Evolutionary conservation across 1,140 invertebrate species (phyloP).

Genomic region (Drosophila takahashii): DNA sequence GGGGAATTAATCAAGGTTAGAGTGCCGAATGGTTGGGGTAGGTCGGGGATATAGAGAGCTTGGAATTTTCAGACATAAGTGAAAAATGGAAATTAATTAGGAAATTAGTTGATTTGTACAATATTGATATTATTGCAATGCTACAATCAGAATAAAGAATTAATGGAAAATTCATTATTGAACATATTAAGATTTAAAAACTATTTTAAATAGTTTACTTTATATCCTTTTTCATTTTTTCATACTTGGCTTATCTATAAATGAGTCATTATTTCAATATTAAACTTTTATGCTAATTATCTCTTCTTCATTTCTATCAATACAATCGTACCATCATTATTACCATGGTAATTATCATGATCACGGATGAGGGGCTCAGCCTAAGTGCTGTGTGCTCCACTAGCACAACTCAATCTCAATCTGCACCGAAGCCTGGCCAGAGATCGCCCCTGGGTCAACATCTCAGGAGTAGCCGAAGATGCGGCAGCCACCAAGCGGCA

Average conservation of each 20-base stretch:
- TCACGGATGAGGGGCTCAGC: slow-evolving; percentile 33
- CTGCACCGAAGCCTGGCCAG: slow-evolving; percentile 38
- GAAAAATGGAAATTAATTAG: background rate
- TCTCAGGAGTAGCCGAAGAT: slow-evolving; percentile 31
- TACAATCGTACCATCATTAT: slow-evolving; percentile 21
- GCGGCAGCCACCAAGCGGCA: slow-evolving; percentile 62
- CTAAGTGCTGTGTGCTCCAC: slow-evolving; percentile 55
- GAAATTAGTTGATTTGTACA: background rate
- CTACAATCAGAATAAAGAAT: too few relatives aligned
- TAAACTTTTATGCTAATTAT: too few relatives aligned
- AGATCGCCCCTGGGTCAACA: slow-evolving; percentile 62
- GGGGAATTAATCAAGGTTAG: slow-evolving; percentile 31
- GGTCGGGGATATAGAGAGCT: slow-evolving; percentile 4
- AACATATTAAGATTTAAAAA: too few relatives aligned
- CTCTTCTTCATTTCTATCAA: too few relatives aligned
- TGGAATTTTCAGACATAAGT: too few relatives aligned
- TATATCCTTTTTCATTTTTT: too few relatives aligned
- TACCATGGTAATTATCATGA: slow-evolving; percentile 43
- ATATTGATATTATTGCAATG: too few relatives aligned
- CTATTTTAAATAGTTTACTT: too few relatives aligned
- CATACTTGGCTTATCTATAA: too few relatives aligned
- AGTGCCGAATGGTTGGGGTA: slow-evolving; percentile 9
- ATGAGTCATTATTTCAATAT: too few relatives aligned
- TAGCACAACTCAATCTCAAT: slow-evolving; percentile 65
- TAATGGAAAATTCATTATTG: too few relatives aligned